Conservation (phyloP, 2,797 vertebrate species). For the Mormyrops boulengeri region DNA sequence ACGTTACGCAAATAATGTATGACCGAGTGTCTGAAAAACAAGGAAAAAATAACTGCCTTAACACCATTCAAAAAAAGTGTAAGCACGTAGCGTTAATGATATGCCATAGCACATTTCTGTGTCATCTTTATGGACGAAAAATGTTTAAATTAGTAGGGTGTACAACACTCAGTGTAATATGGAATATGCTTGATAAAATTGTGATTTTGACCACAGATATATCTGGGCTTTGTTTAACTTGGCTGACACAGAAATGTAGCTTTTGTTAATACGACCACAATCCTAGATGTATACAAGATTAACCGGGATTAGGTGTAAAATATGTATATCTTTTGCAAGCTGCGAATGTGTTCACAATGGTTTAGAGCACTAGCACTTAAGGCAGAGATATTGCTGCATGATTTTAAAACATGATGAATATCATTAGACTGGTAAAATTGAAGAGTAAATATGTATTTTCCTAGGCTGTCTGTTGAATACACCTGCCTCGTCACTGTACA, state of each 20-base stretch:
- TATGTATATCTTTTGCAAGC: neutral
- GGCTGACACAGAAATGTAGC: neutral
- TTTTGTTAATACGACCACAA: neutral
- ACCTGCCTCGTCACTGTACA: neutral
- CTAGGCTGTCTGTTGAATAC: neutral
- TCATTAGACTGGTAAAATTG: neutral
- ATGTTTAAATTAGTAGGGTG: neutral
- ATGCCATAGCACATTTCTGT: constrained; percentile 25
- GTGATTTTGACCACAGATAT: neutral
- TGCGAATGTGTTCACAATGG: neutral
- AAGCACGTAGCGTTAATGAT: neutral
- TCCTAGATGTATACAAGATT: neutral
- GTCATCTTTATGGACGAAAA: constrained; percentile 28
- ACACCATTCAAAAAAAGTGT: neutral
- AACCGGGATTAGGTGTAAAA: neutral
- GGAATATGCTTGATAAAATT: neutral
- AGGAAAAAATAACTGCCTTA: neutral
- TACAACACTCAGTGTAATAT: neutral
- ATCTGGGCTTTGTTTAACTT: neutral
- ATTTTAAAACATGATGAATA: neutral
- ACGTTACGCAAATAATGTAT: neutral
- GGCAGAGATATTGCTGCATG: neutral
- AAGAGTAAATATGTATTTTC: neutral
- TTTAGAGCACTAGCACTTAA: neutral
- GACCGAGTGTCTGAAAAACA: neutral